phyloP scores from a whole-genome alignment of 2,888 invertebrate genomes.

The Pycnomerus fuliginosus region DNA sequence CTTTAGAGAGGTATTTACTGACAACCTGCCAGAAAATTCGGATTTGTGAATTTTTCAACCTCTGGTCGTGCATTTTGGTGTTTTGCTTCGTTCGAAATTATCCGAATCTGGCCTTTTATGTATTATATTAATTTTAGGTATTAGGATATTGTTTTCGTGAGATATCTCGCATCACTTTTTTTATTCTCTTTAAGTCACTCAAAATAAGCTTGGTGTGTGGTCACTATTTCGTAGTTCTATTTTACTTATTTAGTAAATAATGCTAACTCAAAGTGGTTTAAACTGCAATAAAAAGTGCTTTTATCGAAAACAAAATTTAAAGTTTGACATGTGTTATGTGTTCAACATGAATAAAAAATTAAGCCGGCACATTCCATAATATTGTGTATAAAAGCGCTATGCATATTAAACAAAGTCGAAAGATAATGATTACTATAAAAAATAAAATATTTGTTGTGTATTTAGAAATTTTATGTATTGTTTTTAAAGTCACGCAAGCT shows the following conservation, averaged over 20 bases:
- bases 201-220: slow-evolving; percentile 38
- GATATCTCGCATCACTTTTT: slow-evolving; percentile 2
- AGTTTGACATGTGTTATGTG: slow-evolving; percentile 23
- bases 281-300: slow-evolving; percentile 23
- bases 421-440: slow-evolving; percentile 20
- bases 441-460: slow-evolving; percentile 35
- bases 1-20: too few relatives aligned
- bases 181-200: slow-evolving; percentile 20
- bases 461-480: slow-evolving; percentile 40
- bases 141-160: slow-evolving; percentile 2
- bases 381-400: slow-evolving; percentile 15
- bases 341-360: slow-evolving; percentile 24
- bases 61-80: too few relatives aligned
- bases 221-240: slow-evolving; percentile 31
- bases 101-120: slow-evolving; percentile 28
- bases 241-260: slow-evolving; percentile 27
- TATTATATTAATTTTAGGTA: slow-evolving; percentile 22
- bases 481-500: slow-evolving; percentile 32
- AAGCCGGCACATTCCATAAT: slow-evolving; percentile 30
- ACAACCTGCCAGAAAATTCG: too few relatives aligned
- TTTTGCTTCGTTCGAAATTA: slow-evolving; percentile 18
- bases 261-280: slow-evolving; percentile 13
- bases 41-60: too few relatives aligned
- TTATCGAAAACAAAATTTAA: slow-evolving; percentile 7
- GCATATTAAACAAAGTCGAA: slow-evolving; percentile 13